phyloP scores from a whole-genome alignment of 2,888 invertebrate species.

The Rhopalosiphum nymphaeae region DNA sequence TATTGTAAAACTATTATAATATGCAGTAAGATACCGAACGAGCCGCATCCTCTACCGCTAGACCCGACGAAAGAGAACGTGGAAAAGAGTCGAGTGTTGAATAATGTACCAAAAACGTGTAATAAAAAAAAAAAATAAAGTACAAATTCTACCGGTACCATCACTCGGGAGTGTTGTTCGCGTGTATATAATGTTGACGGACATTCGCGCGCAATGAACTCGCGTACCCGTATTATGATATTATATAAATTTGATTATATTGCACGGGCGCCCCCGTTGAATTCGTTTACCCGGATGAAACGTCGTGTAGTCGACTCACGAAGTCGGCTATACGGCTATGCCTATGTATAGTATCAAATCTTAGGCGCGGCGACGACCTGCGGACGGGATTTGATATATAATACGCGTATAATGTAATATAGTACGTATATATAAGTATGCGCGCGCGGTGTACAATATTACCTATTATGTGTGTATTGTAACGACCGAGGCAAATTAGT shows the following conservation, averaged over 20 bases:
- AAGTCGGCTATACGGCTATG: not conserved
- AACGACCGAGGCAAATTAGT: slow-evolving; percentile 45
- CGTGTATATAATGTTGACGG: not conserved
- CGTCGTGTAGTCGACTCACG: not conserved
- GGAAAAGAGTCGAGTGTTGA: not conserved
- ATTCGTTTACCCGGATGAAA: not conserved
- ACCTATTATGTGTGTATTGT: not conserved
- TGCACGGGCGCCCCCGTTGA: not conserved
- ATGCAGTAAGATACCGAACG: too few species aligned
- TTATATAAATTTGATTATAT: not conserved
- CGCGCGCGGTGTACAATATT: not conserved
- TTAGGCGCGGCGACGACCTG: not conserved
- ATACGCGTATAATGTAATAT: not conserved
- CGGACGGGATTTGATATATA: not conserved
- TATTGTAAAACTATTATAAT: too few species aligned
- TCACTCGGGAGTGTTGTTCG: not conserved
- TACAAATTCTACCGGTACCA: not conserved
- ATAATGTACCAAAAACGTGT: not conserved
- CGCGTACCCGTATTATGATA: not conserved
- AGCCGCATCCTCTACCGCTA: not conserved
- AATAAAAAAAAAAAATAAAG: not conserved
- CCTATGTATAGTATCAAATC: not conserved
- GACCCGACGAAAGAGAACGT: not conserved
- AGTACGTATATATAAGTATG: not conserved
- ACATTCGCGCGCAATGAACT: not conserved